Evolutionary conservation across 1,140 invertebrate genomes (phyloP).

Genomic region (Hyphantria cunea): DNA sequence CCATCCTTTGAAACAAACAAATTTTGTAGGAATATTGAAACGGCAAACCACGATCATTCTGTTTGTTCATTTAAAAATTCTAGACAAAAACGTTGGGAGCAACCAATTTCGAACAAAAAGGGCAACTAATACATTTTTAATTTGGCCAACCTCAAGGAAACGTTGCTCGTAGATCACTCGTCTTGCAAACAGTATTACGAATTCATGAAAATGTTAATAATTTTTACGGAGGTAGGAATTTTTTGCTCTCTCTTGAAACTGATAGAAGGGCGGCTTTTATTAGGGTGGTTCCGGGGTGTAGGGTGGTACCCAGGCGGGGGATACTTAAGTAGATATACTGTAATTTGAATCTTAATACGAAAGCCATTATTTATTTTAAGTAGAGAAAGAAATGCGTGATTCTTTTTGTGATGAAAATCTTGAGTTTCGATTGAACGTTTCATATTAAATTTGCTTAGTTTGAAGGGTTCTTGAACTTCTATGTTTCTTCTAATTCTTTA

Average conservation of each 20-base stretch:
- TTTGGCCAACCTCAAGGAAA: constrained; percentile 25
- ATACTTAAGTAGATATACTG: constrained; percentile 57
- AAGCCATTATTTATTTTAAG: constrained; percentile 70
- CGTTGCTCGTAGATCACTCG: constrained; percentile 26
- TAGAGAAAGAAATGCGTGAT: constrained; percentile 53
- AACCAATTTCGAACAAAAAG: constrained; percentile 16
- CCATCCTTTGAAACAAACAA: no score
- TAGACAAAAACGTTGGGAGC: constrained; percentile 3
- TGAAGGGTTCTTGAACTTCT: constrained; percentile 1
- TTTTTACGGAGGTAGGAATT: constrained; percentile 50
- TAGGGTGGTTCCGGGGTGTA: constrained; percentile 48
- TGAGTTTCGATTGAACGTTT: constrained; percentile 14
- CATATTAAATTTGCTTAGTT: constrained; percentile 20
- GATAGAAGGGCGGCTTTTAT: constrained; percentile 53
- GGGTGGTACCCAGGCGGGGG: constrained; percentile 32
- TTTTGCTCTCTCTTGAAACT: constrained; percentile 31
- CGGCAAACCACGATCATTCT: not conserved
- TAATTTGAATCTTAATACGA: constrained; percentile 69
- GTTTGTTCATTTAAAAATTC: constrained; percentile 1
- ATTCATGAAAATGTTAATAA: constrained; percentile 71
- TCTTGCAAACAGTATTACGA: constrained; percentile 40
- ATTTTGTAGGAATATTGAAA: no score
- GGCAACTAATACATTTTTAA: constrained; percentile 32
- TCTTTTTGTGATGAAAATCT: constrained; percentile 22
- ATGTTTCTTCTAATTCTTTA: constrained; percentile 7